Base-by-base conservation (phyloP, 2,888 invertebrate genomes). In the Parnassius glacialis region DNA sequence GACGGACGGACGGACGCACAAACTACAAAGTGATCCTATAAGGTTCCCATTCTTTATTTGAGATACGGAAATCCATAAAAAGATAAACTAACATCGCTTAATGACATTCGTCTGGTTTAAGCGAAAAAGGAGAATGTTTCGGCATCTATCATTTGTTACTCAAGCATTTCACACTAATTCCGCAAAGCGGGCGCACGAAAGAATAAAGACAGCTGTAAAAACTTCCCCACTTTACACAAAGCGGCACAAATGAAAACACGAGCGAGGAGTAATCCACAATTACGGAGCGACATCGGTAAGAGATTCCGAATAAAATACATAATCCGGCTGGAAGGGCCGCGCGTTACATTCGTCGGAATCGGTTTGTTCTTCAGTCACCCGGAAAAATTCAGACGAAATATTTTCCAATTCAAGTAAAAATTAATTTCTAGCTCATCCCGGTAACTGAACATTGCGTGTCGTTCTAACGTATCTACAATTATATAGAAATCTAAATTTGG, bases 271-370 rank as follows among this genome's bases (percentile, higher is more conserved):
- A 89, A 90, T 90, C 89, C 89, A 88, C 88, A 90, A 88, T 89
- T 89, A 90, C 87, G 81, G 75, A 75, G 79, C 80, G 81, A 90
- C 89, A 87, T 87, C 79, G 84, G 87, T 83, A 83, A 84, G 84
- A 86, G 86, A 88, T 87, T 84, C 76, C 75, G 81, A 78, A 85
- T 84, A 84, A 87, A 87, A 88, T 78, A 84, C 84, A 79, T 89
- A 90, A 90, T 90, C 89, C 87, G 59, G 68, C 65, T 41, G 65
- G 55, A 65, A 66, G 68, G 48, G 62, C 52, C 65, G 64, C 52
- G 56, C 61, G 61, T 52, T 57, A 61, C 52, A 44, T 56, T 52
- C 51, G 61, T 52, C 57, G 52, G 57, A 54, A 59, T 65, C 66
- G 45, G 65, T 65, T 59, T 57, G 60, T 53, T 59, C 54, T 44